Percentiles rank a stretch among this genome's conserved stretches.
Evolutionary conservation across 2,797 vertebrate species (phyloP).

Genomic region (Chlorospingus flavigularis): DNA sequence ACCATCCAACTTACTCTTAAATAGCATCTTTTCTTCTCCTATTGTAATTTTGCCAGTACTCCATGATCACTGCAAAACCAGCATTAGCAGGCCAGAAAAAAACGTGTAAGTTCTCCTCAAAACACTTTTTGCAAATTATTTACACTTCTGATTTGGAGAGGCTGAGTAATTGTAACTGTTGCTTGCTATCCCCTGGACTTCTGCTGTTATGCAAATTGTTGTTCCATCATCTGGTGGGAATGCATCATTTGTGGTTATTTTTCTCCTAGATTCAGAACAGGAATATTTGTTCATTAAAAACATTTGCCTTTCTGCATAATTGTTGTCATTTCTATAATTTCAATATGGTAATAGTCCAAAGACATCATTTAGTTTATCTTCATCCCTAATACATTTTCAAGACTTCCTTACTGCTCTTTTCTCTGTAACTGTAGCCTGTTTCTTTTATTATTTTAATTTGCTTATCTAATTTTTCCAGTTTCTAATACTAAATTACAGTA

Average conservation of each 20-base stretch:
- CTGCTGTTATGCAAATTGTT: slow-evolving; percentile 9
- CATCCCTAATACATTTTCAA: slow-evolving; percentile 14
- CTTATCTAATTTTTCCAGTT: slow-evolving; percentile 33
- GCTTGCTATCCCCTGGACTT: background rate
- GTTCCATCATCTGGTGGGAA: slow-evolving; percentile 4
- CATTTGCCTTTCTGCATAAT: slow-evolving; percentile 38
- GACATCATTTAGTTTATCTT: background rate
- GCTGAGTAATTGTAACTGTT: background rate
- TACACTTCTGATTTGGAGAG: background rate
- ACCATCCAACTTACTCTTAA: background rate
- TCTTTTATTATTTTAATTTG: background rate
- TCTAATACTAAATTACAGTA: slow-evolving; percentile 39
- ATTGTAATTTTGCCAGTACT: background rate
- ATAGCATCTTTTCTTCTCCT: background rate
- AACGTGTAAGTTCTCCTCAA: background rate
- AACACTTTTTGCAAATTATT: background rate
- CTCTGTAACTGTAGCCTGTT: background rate
- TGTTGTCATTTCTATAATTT: slow-evolving; percentile 31
- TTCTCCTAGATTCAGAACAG: slow-evolving; percentile 5
- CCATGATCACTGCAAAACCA: background rate
- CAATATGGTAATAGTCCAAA: slow-evolving; percentile 24
- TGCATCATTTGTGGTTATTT: background rate
- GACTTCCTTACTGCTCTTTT: background rate
- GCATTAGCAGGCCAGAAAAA: background rate
- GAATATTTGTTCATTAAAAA: slow-evolving; percentile 34